Evolutionary conservation across 2,113 vertebrate species (phyloP).

Genomic region (Xyliphius kryptos): DNA sequence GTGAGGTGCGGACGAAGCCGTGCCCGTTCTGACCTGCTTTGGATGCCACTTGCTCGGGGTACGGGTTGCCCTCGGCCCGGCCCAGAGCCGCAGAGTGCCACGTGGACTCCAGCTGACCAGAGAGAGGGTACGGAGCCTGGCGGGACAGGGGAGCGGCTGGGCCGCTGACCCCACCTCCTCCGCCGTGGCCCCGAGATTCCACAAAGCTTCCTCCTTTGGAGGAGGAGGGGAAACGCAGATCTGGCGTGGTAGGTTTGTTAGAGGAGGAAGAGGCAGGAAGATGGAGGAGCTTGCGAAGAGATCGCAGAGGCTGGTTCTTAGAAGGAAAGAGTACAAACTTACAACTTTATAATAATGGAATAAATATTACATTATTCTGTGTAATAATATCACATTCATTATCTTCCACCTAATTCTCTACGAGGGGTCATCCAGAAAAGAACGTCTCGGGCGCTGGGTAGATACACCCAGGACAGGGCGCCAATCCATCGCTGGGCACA

Average conservation of each 20-base stretch:
- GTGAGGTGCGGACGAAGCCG: conserved; percentile 80
- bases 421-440: too few species aligned
- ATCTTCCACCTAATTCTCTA: too few species aligned
- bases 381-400: too few species aligned
- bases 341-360: too few species aligned
- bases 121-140: conserved; percentile 74
- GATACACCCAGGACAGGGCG: too few species aligned
- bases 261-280: conserved; percentile 83
- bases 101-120: conserved; percentile 80
- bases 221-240: conserved; percentile 81
- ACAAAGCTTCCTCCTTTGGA: conserved; percentile 74
- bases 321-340: too few species aligned
- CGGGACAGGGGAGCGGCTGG: conserved; percentile 78
- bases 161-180: conserved; percentile 65
- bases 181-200: conserved; percentile 79
- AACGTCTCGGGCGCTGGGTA: too few species aligned
- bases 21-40: conserved; percentile 92
- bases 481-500: too few species aligned
- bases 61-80: conserved; percentile 81
- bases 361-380: too few species aligned
- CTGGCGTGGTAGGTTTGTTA: conserved; percentile 73
- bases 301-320: conserved; percentile 88
- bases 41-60: conserved; percentile 83
- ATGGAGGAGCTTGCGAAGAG: conserved; percentile 90
- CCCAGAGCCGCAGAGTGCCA: conserved; percentile 85